These are phyloP conservation scores for Muscina levida DNA, from an alignment of 2,888 invertebrate species.

Conservation along the genomic window DNA sequence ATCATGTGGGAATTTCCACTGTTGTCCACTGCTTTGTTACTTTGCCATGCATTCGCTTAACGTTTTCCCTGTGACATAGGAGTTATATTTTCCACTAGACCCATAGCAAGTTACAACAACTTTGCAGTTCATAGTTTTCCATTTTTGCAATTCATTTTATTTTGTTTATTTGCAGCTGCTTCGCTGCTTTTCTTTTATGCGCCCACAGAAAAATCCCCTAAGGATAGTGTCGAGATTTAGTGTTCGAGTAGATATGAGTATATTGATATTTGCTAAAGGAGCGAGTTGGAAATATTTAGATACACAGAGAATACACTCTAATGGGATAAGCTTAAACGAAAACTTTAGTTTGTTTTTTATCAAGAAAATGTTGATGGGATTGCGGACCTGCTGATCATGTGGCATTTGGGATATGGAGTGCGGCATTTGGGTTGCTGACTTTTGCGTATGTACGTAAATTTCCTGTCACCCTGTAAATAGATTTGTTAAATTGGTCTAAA, in stretches of 20 bases:
- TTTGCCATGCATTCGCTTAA: constrained; percentile 51
- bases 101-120: constrained; percentile 39
- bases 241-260: constrained; percentile 1
- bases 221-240: constrained; percentile 36
- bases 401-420: no score
- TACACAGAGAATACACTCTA: no score
- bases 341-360: no score
- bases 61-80: constrained; percentile 41
- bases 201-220: constrained; percentile 6
- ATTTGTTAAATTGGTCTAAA: no score
- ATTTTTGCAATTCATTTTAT: background rate
- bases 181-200: background rate
- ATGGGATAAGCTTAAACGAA: no score
- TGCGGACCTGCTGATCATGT: no score
- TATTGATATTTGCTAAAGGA: constrained; percentile 25
- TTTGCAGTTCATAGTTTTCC: constrained; percentile 28
- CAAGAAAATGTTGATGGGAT: no score
- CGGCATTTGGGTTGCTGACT: no score
- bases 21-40: constrained; percentile 59
- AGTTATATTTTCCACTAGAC: constrained; percentile 29
- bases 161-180: background rate
- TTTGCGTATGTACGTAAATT: no score
- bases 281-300: constrained; percentile 3
- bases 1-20: constrained; percentile 66
- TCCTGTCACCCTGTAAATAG: no score